A percentile compares a stretch with the other conserved stretches of the same genome.
Evolutionary conservation across 2,113 vertebrate genomes (phyloP).

Genomic region (Lethenteron camtschaticum): DNA sequence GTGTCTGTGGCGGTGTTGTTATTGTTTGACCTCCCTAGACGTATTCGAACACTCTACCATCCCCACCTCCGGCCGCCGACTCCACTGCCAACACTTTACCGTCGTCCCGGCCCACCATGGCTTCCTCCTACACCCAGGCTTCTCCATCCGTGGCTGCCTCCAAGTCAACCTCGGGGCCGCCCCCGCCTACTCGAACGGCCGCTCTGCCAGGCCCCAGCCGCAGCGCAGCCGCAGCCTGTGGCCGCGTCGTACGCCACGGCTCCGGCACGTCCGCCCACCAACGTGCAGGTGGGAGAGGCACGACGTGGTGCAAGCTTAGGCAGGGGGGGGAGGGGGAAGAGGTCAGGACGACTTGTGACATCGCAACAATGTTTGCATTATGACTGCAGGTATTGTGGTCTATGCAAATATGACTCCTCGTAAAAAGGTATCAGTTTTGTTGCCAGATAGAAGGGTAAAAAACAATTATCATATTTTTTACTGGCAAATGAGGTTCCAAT

Average conservation of each 20-base stretch:
- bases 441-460: too few relatives aligned
- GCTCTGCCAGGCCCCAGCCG: too few relatives aligned
- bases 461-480: too few relatives aligned
- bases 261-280: not conserved
- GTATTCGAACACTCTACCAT: not conserved
- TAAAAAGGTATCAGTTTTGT: too few relatives aligned
- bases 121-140: constrained; percentile 1
- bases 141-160: not conserved
- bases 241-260: not conserved
- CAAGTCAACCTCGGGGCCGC: not conserved
- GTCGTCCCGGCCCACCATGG: not conserved
- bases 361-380: not conserved
- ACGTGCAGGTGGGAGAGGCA: constrained; percentile 2
- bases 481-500: too few relatives aligned
- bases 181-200: constrained; percentile 2
- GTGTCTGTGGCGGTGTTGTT: not conserved
- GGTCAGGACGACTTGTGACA: not conserved
- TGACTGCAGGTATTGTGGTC: too few relatives aligned
- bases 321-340: not conserved
- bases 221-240: not conserved
- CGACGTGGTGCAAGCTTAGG: not conserved
- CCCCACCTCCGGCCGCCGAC: not conserved
- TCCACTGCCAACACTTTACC: not conserved
- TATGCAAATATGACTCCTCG: too few relatives aligned
- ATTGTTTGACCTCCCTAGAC: not conserved